A percentile compares a stretch with the other conserved stretches of the same genome.
Evolutionary conservation across 1,140 invertebrate species (phyloP).

Genomic region (Bombus vancouverensis): DNA sequence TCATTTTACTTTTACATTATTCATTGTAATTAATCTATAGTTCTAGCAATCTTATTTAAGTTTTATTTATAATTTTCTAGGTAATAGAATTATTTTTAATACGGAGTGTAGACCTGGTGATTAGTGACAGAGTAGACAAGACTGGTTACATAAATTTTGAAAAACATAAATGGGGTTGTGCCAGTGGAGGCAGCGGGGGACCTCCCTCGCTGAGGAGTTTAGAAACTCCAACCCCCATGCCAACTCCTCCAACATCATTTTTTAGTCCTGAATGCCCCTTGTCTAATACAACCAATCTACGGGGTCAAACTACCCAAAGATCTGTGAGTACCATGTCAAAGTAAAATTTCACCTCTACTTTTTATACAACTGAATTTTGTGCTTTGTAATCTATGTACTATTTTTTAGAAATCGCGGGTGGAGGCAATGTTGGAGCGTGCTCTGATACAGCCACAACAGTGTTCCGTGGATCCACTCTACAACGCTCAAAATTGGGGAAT

Average conservation of each 20-base stretch:
- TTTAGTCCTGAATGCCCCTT: conserved; percentile 79
- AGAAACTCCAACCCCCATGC: conserved; percentile 76
- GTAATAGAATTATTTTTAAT: conserved; percentile 84
- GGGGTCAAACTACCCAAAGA: conserved; percentile 80
- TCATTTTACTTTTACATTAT: background rate
- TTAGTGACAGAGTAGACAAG: conserved; percentile 83
- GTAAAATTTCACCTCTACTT: background rate
- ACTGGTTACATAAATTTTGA: conserved; percentile 66
- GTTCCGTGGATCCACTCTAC: conserved; percentile 83
- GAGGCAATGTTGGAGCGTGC: conserved; percentile 88
- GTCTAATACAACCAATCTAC: conserved; percentile 77
- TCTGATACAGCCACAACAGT: conserved; percentile 82
- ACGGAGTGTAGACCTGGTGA: conserved; percentile 83
- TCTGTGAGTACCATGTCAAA: conserved; percentile 71
- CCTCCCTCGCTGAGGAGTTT: conserved; percentile 78
- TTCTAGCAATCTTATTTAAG: background rate
- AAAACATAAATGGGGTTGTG: conserved; percentile 78
- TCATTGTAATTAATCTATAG: background rate
- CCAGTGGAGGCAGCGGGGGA: conserved; percentile 79
- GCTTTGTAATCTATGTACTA: background rate
- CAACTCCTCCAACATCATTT: conserved; percentile 79
- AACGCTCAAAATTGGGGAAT: conserved; percentile 84
- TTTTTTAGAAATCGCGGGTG: conserved; percentile 84
- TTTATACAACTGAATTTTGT: background rate
- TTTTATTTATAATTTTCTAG: conserved; percentile 67